phyloP scores from a whole-genome alignment of 2,888 invertebrate species.

The Pollenia amentaria region DNA sequence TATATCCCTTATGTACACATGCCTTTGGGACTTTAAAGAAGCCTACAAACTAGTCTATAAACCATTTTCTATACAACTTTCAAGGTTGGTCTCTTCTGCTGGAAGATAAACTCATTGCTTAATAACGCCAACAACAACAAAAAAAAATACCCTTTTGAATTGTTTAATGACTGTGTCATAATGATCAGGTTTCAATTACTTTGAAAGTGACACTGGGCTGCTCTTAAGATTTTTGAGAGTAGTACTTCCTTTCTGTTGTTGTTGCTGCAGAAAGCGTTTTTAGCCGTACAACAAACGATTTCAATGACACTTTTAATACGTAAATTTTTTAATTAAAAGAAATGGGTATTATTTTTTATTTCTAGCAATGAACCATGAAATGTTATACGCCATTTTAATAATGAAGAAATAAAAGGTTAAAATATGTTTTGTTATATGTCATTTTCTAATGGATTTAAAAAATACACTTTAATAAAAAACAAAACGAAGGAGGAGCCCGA shows the following conservation, averaged over 20 bases:
- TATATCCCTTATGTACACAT: too few species aligned
- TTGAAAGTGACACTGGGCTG: slow-evolving; percentile 68
- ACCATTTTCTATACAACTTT: too few species aligned
- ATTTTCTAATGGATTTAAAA: slow-evolving; percentile 67
- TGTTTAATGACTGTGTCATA: slow-evolving; percentile 80
- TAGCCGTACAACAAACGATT: slow-evolving; percentile 13
- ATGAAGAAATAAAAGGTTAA: slow-evolving; percentile 63
- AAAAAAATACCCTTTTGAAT: slow-evolving; percentile 48
- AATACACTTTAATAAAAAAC: background rate
- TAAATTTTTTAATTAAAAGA: slow-evolving; percentile 70
- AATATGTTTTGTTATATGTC: slow-evolving; percentile 36
- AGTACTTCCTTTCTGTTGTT: slow-evolving; percentile 60
- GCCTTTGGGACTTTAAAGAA: too few species aligned
- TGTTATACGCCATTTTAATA: slow-evolving; percentile 71
- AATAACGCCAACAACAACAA: background rate
- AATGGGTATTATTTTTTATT: slow-evolving; percentile 61
- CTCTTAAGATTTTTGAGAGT: slow-evolving; percentile 45
- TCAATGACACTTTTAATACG: slow-evolving; percentile 68
- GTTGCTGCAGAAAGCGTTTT: slow-evolving; percentile 4
- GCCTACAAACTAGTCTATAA: too few species aligned
- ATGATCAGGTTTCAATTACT: slow-evolving; percentile 82
- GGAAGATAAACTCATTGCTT: slow-evolving; percentile 18
- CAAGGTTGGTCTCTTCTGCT: slow-evolving; percentile 47
- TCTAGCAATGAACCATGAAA: slow-evolving; percentile 63
- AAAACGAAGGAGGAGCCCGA: slow-evolving; percentile 56